phyloP scores from a whole-genome alignment of 2,888 invertebrate genomes.

The Holacanthella duospinosa region DNA sequence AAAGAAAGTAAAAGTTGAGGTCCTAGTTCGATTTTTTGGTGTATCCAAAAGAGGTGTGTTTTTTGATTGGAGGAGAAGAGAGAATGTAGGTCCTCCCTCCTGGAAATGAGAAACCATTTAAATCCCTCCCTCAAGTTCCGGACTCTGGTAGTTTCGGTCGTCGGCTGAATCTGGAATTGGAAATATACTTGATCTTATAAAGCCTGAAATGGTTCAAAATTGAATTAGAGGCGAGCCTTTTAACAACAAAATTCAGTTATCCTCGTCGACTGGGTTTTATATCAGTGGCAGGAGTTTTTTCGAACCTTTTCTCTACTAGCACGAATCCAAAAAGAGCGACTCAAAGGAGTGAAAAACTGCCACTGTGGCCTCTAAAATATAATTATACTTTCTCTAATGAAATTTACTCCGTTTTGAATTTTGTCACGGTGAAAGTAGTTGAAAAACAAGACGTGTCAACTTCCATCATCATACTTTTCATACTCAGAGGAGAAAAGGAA shows the following conservation, averaged over 20 bases:
- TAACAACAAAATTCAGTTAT: constrained; percentile 39
- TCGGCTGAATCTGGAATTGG: neutral
- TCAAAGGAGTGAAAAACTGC: constrained; percentile 28
- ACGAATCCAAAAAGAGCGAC: neutral
- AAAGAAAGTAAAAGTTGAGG: neutral
- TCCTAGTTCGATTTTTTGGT: neutral
- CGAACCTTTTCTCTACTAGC: neutral
- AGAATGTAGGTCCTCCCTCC: constrained; percentile 11
- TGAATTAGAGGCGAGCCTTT: constrained; percentile 39
- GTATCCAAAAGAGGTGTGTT: neutral
- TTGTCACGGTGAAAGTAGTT: too few species aligned
- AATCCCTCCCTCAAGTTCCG: constrained; percentile 10
- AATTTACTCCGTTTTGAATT: constrained; percentile 38
- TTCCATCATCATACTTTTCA: too few species aligned
- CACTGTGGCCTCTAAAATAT: constrained; percentile 37
- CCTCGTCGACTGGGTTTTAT: constrained; percentile 33
- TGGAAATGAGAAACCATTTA: constrained; percentile 5
- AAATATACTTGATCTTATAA: constrained; percentile 38
- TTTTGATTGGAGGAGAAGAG: neutral
- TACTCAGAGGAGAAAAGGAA: too few species aligned
- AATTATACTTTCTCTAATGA: constrained; percentile 37
- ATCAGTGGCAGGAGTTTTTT: too few species aligned
- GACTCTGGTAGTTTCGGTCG: constrained; percentile 10
- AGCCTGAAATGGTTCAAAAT: constrained; percentile 38
- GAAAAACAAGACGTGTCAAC: too few species aligned